Conservation (phyloP, 2,113 vertebrate species). For the Urocitellus parryii region DNA sequence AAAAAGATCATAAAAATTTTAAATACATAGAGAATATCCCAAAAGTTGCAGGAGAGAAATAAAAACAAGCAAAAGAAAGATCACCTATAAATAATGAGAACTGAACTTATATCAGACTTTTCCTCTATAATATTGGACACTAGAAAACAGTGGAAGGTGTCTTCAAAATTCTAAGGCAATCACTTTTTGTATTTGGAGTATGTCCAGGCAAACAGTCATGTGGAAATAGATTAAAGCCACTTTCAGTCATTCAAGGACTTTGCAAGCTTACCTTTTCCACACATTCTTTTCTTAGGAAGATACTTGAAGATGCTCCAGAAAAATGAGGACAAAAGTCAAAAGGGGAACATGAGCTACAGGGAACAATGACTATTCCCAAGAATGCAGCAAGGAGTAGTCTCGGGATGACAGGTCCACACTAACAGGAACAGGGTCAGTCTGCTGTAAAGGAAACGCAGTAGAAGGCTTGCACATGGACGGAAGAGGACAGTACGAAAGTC, state of each 20-base stretch:
- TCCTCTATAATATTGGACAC: neutral
- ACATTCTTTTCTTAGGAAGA: neutral
- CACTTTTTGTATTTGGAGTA: neutral
- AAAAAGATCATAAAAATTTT: neutral
- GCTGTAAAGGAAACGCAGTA: neutral
- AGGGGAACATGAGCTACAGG: neutral
- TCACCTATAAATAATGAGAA: neutral
- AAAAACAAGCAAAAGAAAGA: neutral
- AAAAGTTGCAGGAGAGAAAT: neutral
- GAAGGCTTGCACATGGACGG: neutral
- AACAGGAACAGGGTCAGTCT: neutral
- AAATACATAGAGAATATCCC: neutral
- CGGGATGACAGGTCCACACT: neutral
- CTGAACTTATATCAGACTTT: neutral
- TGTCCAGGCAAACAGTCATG: neutral
- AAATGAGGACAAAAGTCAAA: neutral
- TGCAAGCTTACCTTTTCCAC: neutral
- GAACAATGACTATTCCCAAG: neutral
- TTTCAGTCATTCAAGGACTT: neutral
- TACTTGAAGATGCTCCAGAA: neutral
- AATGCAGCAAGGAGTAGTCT: neutral
- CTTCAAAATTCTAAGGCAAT: neutral
- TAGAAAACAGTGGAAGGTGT: neutral
- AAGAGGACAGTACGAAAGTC: neutral
- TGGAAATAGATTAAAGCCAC: neutral